Evolutionary conservation across 2,888 invertebrate species (phyloP).

Genomic region (Heliconius hortense): DNA sequence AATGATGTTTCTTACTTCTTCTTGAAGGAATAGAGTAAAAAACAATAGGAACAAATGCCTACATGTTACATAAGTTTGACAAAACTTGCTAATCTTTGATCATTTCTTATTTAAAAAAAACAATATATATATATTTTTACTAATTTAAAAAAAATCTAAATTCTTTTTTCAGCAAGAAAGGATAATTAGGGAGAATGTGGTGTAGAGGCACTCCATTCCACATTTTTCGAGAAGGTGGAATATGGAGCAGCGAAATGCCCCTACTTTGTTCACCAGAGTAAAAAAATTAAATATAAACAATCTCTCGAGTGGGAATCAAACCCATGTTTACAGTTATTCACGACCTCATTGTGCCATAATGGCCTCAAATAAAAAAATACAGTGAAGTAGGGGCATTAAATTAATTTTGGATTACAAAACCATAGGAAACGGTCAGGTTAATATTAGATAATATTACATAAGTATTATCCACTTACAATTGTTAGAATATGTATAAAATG

Average conservation of each 20-base stretch:
- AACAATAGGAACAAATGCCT: neutral
- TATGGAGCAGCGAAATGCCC: too few species aligned
- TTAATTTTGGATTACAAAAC: neutral
- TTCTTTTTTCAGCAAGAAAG: too few species aligned
- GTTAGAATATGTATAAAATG: conserved; percentile 2
- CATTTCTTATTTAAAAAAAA: neutral
- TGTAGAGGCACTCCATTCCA: neutral
- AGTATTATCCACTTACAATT: conserved; percentile 1
- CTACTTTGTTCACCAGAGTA: neutral
- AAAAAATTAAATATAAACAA: too few species aligned
- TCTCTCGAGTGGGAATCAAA: too few species aligned
- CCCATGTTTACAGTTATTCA: too few species aligned
- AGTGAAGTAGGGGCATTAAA: neutral
- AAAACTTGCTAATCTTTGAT: neutral
- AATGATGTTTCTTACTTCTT: neutral
- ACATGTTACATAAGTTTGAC: neutral
- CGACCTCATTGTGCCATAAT: too few species aligned
- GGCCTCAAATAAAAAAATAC: neutral
- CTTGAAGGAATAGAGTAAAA: neutral
- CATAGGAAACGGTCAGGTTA: neutral
- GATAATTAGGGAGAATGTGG: neutral
- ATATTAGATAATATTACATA: neutral
- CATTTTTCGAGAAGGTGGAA: neutral
- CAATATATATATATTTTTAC: too few species aligned
- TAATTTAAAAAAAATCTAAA: too few species aligned